phyloP scores from a whole-genome alignment of 92 coral and sea anemone species.

The Meandrina meandrites region DNA sequence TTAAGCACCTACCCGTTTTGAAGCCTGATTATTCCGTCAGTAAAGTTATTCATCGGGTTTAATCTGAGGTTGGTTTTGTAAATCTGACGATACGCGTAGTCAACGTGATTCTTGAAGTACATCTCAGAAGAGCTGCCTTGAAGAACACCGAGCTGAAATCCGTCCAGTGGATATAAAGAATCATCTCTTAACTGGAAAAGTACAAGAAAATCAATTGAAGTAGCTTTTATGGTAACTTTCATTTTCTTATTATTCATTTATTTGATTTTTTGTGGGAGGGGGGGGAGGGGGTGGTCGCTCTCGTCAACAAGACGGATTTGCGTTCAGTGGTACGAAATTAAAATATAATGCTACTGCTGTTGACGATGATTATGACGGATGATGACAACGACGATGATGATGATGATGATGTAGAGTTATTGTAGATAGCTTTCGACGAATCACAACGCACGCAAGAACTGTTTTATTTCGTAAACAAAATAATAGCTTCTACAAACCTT shows the following conservation, averaged over 20 bases:
- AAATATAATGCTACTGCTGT: too few relatives aligned
- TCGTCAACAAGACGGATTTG: too few relatives aligned
- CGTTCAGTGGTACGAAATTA: too few relatives aligned
- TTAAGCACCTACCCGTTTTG: constrained; percentile 54
- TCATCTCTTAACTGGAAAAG: constrained; percentile 44
- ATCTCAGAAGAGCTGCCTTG: constrained; percentile 59
- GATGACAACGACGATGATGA: too few relatives aligned
- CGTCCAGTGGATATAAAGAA: constrained; percentile 52
- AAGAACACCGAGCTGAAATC: constrained; percentile 70
- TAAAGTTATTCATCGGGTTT: constrained; percentile 49
- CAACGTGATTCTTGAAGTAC: constrained; percentile 65
- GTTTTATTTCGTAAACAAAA: background rate
- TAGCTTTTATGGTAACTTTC: too few relatives aligned
- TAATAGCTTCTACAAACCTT: constrained; percentile 45
- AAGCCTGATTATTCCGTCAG: constrained; percentile 52
- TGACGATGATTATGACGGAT: too few relatives aligned
- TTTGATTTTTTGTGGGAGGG: too few relatives aligned
- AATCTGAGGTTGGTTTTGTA: constrained; percentile 59
- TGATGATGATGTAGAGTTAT: too few relatives aligned
- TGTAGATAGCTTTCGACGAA: too few relatives aligned
- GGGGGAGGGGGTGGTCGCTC: too few relatives aligned
- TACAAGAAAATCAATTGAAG: background rate
- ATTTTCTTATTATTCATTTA: too few relatives aligned
- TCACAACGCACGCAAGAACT: too few relatives aligned
- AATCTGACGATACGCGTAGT: constrained; percentile 44